phyloP scores from a whole-genome alignment of 2,888 invertebrate genomes.

The Pharmacophagus antenor region DNA sequence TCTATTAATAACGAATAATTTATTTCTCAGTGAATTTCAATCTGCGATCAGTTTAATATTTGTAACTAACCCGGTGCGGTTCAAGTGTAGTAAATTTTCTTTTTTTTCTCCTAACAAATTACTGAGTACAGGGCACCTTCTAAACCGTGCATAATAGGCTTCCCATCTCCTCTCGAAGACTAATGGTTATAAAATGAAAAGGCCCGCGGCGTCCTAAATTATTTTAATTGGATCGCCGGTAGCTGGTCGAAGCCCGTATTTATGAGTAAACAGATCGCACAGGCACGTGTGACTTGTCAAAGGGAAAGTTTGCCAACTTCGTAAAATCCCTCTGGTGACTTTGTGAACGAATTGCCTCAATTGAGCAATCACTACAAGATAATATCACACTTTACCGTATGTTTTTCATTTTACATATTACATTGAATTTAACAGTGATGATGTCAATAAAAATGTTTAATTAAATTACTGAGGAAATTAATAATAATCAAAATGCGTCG shows the following conservation, averaged over 20 bases:
- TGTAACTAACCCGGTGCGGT: slow-evolving; percentile 37
- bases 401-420: slow-evolving; percentile 1
- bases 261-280: slow-evolving; percentile 50
- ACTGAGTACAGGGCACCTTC: slow-evolving; percentile 64
- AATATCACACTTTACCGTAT: slow-evolving; percentile 20
- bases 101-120: slow-evolving; percentile 64
- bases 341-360: slow-evolving; percentile 20
- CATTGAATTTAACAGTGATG: no score
- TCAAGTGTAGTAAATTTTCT: slow-evolving; percentile 43
- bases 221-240: slow-evolving; percentile 82
- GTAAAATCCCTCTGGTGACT: slow-evolving; percentile 6
- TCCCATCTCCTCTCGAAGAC: slow-evolving; percentile 71
- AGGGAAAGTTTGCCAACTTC: slow-evolving; percentile 14
- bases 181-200: slow-evolving; percentile 78
- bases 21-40: slow-evolving; percentile 22
- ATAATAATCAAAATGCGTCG: slow-evolving; percentile 29
- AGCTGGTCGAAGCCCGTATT: slow-evolving; percentile 62
- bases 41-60: slow-evolving; percentile 28
- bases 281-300: slow-evolving; percentile 31
- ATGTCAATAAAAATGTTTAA: no score
- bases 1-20: slow-evolving; percentile 23
- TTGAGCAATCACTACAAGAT: slow-evolving; percentile 15
- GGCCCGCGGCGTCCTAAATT: slow-evolving; percentile 77
- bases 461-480: slow-evolving; percentile 4
- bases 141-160: slow-evolving; percentile 76